phyloP scores from a whole-genome alignment of 2,113 vertebrate genomes.

The Heloderma charlesbogerti region DNA sequence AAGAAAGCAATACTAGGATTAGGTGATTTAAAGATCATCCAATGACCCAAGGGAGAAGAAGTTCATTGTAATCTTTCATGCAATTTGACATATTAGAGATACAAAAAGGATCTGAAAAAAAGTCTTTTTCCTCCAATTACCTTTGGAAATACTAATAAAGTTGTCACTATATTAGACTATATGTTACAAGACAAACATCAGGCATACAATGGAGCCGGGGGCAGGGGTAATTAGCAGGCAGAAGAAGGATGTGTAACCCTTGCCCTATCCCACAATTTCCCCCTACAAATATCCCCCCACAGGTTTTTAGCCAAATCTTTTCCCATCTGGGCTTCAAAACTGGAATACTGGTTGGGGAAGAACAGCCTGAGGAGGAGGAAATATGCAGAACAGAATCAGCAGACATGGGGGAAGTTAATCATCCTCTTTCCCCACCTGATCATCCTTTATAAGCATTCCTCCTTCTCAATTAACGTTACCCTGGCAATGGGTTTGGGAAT shows the following conservation, averaged over 20 bases:
- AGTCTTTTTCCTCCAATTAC: neutral
- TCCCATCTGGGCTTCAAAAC: neutral
- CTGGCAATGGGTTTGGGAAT: neutral
- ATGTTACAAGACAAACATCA: neutral
- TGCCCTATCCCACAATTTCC: neutral
- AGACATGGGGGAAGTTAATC: neutral
- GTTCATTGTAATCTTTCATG: neutral
- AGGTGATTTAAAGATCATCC: neutral
- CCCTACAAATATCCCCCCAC: neutral
- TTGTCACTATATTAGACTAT: neutral
- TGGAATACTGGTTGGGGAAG: neutral
- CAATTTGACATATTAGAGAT: neutral
- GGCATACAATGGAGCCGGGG: neutral
- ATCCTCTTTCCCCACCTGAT: neutral
- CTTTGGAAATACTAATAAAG: neutral
- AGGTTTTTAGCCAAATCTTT: neutral
- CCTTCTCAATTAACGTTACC: neutral
- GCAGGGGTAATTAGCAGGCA: neutral
- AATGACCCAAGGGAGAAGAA: neutral
- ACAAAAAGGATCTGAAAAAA: neutral
- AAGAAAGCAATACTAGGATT: conserved; percentile 38
- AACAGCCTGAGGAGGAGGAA: too few species aligned
- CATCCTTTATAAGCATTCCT: neutral
- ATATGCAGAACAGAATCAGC: neutral
- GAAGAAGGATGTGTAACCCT: neutral